Evolutionary conservation across 2,888 invertebrate species (phyloP).

Genomic region (Phragmatobia fuliginosa): DNA sequence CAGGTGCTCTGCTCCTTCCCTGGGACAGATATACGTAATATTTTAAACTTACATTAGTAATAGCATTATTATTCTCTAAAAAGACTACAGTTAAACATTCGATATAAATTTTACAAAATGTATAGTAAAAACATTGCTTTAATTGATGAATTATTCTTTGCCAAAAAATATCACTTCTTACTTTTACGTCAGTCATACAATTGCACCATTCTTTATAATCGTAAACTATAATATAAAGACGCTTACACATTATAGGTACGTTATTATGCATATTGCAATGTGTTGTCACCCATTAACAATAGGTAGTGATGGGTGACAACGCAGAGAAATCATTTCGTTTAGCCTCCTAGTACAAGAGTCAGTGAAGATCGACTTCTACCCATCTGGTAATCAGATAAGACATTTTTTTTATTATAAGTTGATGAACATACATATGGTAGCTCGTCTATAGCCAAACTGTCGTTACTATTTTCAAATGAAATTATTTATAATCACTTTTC

Average conservation of each 20-base stretch:
- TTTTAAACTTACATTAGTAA: background rate
- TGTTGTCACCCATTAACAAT: background rate
- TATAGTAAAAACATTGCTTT: background rate
- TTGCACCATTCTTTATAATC: background rate
- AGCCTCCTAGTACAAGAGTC: too few relatives aligned
- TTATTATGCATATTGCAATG: background rate
- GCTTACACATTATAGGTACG: background rate
- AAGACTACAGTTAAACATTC: background rate
- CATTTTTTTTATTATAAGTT: too few relatives aligned
- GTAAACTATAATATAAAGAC: background rate
- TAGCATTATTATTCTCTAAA: background rate
- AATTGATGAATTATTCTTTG: background rate
- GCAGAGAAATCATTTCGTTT: background rate
- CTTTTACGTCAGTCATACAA: background rate
- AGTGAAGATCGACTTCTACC: too few relatives aligned
- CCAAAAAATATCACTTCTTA: constrained; percentile 1
- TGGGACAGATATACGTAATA: background rate
- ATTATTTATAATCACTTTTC: too few relatives aligned
- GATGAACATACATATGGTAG: too few relatives aligned
- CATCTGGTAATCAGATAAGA: too few relatives aligned
- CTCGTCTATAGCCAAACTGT: too few relatives aligned
- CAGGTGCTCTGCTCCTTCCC: background rate
- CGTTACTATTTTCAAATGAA: too few relatives aligned
- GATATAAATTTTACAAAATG: background rate
- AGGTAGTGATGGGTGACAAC: background rate